Evolutionary conservation across 2,888 invertebrate species (phyloP), one percentile per base, ranked within the genome.

Genomic region (Drosophila basisetae): DNA sequence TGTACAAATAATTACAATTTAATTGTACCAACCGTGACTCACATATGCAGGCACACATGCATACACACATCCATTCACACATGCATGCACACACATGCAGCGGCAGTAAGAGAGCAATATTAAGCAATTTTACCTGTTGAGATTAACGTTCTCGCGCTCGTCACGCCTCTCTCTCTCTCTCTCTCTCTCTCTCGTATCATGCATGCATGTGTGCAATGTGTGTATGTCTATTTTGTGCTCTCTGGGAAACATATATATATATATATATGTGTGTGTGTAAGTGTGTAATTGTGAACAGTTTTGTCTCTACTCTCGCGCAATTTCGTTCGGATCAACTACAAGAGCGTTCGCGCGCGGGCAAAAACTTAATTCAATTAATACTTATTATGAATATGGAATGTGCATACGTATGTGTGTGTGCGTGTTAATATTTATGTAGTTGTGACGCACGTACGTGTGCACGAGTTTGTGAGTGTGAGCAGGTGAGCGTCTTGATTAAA

Each of bases 301-400:
- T 58, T 22, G 18, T 30, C 58, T 30, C 30, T 16, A 9, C 39
- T 54, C 50, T 68, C 56, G 39, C 52, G 58, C n/a, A 49, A 47
- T 62, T 69, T 52, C 37, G 59, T 75, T 35, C 25, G 13, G 54
- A 63, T 71, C 62, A 62, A 25, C 54, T 62, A 33, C 13, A n/a
- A 47, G 50, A 70, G 43, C 13, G n/a, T 11, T 30, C 30, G 30
- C 28, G 18, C 33, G 18, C 25, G 41, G 37, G 25, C 50, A 41
- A 61, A 52, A 73, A 39, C 58, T 59, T 68, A 77, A 78, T 77
- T 78, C 53, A 77, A 77, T 78, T 77, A 73, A 68, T 62, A 59
- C 63, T 64, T 66, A 65, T 60, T 60, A 72, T 61, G 31, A 54
- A 63, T 47, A 54, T 56, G 50, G 39, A 62, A 43, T 62, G 35